A percentile compares a stretch with the other conserved stretches of the same genome.
These are phyloP conservation scores for Onthophagus sagittarius DNA, from an alignment of 2,888 invertebrate genomes.

Conservation along the genomic window DNA sequence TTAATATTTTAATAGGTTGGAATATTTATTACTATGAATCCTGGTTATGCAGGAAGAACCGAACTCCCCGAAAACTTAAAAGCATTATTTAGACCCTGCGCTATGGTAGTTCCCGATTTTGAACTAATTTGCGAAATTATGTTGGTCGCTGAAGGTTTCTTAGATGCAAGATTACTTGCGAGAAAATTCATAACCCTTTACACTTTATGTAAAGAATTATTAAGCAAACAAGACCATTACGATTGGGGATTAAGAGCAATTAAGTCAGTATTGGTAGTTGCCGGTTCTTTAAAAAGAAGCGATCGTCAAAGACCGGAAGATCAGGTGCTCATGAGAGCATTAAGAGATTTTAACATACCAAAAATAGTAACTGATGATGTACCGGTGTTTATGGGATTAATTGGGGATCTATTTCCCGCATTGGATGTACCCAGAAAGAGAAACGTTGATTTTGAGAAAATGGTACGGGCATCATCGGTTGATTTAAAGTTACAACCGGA, in stretches of 20 bases:
- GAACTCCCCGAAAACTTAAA: conserved; percentile 82
- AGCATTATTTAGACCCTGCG: conserved; percentile 80
- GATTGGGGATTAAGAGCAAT: conserved; percentile 96
- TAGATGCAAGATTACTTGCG: conserved; percentile 84
- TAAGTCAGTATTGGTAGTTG: conserved; percentile 92
- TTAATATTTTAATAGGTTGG: conserved; percentile 57
- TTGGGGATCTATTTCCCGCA: conserved; percentile 89
- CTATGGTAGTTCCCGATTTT: conserved; percentile 97
- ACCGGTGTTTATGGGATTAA: conserved; percentile 90
- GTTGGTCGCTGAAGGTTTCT: conserved; percentile 93
- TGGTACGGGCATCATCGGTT: conserved; percentile 69
- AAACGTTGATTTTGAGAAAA: conserved; percentile 78
- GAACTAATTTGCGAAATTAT: conserved; percentile 95
- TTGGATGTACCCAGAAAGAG: conserved; percentile 87
- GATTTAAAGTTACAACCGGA: conserved; percentile 88
- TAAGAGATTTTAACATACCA: conserved; percentile 91
- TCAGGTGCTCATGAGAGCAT: conserved; percentile 89
- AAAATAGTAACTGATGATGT: conserved; percentile 92
- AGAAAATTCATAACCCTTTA: conserved; percentile 93
- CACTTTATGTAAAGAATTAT: conserved; percentile 80
- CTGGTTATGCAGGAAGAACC: conserved; percentile 89
- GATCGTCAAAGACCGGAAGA: conserved; percentile 80
- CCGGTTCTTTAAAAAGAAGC: conserved; percentile 81
- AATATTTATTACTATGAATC: conserved; percentile 96
- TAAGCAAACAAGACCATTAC: conserved; percentile 94